Conservation (phyloP, 2,888 invertebrate genomes). For the Vanessa cardui region DNA sequence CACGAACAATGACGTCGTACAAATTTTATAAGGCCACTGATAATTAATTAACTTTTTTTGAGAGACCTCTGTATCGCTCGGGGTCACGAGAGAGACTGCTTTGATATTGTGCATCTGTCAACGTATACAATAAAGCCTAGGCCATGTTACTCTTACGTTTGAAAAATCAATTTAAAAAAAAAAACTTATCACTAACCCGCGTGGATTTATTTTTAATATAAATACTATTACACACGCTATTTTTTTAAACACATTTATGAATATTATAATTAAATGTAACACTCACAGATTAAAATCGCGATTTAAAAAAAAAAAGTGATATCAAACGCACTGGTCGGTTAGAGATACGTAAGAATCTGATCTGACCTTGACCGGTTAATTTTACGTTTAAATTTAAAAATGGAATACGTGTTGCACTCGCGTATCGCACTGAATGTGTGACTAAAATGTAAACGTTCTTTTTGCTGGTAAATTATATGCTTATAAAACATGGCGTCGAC, state of each 20-base stretch:
- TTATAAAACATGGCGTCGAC: background rate
- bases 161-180: slow-evolving; percentile 1
- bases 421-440: slow-evolving; percentile 37
- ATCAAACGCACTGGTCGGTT: slow-evolving; percentile 9
- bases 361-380: slow-evolving; percentile 26
- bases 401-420: slow-evolving; percentile 40
- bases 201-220: background rate
- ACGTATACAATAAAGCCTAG: slow-evolving; percentile 28
- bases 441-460: background rate
- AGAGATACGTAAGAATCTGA: slow-evolving; percentile 12
- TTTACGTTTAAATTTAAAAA: slow-evolving; percentile 25
- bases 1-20: slow-evolving; percentile 4
- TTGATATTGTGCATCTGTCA: slow-evolving; percentile 22
- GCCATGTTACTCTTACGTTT: slow-evolving; percentile 12
- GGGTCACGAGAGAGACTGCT: slow-evolving; percentile 36
- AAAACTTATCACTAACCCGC: background rate
- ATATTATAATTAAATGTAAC: no score
- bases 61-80: slow-evolving; percentile 36
- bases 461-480: background rate
- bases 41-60: slow-evolving; percentile 17
- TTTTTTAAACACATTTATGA: background rate
- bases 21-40: slow-evolving; percentile 9
- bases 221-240: background rate
- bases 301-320: background rate
- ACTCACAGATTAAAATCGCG: background rate